Base-by-base conservation (phyloP, 2,113 vertebrate species). In the Caranx ignobilis region DNA sequence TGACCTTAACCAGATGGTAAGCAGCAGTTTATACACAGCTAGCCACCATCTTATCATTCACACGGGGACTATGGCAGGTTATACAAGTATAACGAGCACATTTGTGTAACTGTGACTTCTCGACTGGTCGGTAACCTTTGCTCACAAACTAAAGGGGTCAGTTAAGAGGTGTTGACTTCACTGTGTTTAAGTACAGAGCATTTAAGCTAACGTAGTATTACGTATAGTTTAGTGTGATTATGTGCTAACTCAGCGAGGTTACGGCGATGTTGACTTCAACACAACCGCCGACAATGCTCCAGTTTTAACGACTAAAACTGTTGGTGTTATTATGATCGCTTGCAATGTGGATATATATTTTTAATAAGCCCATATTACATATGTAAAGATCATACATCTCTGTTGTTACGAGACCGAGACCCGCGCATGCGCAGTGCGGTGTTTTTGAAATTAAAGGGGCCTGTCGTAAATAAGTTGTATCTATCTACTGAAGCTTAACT, bases 341-440 rank as follows among this genome's bases (percentile, higher is more conserved):
- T 13, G 2, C 0, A 8, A 11, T 21, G 10, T n/a, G 2, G 18
- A 19, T 0, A 2, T 0, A 11, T 7, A 1, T 37, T 41, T 5
- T 3, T 5, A 19, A 7, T 12, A 19, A 3, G 0, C 0, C 1
- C 0, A 11, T 34, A 11, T 35, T 34, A 7, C 2, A 9, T 2
- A 31, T 31, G 31, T 59, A 10, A 56, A 19, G 37, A 18, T 8
- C 2, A 43, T 11, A 54, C 12, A 41, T 18, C 18, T 35, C 62
- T 84, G 34, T 54, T 66, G 18, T 39, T 71, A 68, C 2, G n/a
- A 11, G 16, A 3, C 41, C 12, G 11, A 57, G 19, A 19, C 26
- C 26, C 35, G 83, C 88, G 85, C 89, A 90, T 0, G 89, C 84
- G 87, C 72, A 66, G 16, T 83, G 10, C 11, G 0, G 3, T 2